Base-by-base conservation (phyloP, 2,113 vertebrate species). In the Misgurnus anguillicaudatus region DNA sequence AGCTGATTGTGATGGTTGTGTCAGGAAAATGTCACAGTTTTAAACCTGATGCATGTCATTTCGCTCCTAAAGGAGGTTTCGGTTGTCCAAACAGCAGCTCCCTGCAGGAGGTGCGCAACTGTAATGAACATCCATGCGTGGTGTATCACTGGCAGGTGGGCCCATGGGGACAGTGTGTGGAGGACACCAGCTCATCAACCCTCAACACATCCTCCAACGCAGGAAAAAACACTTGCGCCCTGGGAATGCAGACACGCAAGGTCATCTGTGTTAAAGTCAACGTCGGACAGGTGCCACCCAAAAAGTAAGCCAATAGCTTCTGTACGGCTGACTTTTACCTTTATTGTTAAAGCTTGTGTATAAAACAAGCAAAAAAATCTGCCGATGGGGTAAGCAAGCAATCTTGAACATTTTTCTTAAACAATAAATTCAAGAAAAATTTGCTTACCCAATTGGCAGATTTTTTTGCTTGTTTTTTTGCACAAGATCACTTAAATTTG, bases 141-240 rank as follows among this genome's bases (percentile, higher is more conserved):
- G 96, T 99, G 1, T 98, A 99, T 85, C 97, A 98, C 79, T 99
- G 98, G 98, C 97, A 98, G 87, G 95, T 96, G 0, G 95, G 97
- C 4, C 90, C 92, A 0, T 99, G 97, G 97, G 96, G 96, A 3
- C 94, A 91, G 9, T 99, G 98, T 84, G 90, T 94, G 1, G 97
- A 98, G 76, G 96, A 99, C 87, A 89, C 92, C 0, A 96, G 96
- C 0, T 89, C 95, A 24, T 90, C 92, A 0, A 85, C 90, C 47
- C 92, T 94, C 89, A 98, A 99, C 88, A 86, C 92, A 65, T 71
- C 90, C 66, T 70, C 85, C 69, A 88, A 91, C 89, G 91, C 86
- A 0, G 89, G 92, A 4, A 93, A 93, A 68, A 86, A 91, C 11
- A 90, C 94, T 41, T 99, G 98, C 86, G 93, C 96, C 0, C 89